These are phyloP conservation scores for Lagopus muta DNA, from an alignment of 2,113 vertebrate species.

Conservation along the genomic window DNA sequence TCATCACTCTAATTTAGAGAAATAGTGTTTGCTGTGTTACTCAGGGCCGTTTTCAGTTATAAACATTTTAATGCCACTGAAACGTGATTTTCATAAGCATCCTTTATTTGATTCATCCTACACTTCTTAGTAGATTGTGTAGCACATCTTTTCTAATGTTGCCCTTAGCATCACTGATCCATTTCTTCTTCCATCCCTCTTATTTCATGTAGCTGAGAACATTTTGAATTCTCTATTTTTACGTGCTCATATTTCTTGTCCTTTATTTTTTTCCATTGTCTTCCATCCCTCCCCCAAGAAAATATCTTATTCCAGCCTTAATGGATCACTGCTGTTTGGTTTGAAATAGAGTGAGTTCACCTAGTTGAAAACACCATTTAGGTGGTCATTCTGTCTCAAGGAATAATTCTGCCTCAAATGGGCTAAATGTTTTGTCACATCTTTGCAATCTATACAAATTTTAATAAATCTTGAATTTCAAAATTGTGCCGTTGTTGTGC, in stretches of 20 bases:
- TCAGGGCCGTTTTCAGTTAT: neutral
- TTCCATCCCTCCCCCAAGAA: neutral
- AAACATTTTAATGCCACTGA: neutral
- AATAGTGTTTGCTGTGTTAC: neutral
- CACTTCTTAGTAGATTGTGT: neutral
- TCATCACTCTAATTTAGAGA: neutral
- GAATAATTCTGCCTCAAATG: neutral
- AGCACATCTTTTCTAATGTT: constrained; percentile 14
- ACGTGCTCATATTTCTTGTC: neutral
- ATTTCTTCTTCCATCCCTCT: neutral
- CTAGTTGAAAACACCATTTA: neutral
- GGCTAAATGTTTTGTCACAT: neutral
- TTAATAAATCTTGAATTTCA: neutral
- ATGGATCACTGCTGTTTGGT: neutral
- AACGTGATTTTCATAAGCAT: neutral
- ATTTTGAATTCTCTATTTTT: constrained; percentile 9
- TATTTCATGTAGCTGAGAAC: constrained; percentile 20
- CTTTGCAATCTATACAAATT: neutral
- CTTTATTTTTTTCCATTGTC: neutral
- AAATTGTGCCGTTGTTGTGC: neutral
- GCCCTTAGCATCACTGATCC: neutral
- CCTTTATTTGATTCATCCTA: neutral
- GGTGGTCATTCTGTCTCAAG: neutral
- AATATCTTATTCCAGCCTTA: neutral
- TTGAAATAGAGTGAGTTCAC: neutral